Evolutionary conservation across 2,888 invertebrate species (phyloP).

Genomic region (Cyclophora punctaria): DNA sequence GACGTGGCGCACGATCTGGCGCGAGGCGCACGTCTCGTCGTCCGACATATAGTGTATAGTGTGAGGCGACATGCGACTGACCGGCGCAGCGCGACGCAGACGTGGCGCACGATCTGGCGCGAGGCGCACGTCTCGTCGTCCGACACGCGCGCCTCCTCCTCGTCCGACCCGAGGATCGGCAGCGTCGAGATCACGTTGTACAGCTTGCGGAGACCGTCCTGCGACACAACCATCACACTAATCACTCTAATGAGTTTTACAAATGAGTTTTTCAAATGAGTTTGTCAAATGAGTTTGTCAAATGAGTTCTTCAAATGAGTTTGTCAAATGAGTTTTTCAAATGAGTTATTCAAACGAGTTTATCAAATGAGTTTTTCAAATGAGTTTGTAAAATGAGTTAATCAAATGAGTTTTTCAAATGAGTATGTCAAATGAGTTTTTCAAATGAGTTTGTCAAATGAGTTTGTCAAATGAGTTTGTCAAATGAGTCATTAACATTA

Average conservation of each 20-base stretch:
- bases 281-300: no score
- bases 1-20: constrained; percentile 93
- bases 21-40: constrained; percentile 85
- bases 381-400: no score
- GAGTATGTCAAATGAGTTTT: no score
- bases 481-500: background rate
- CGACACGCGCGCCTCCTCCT: constrained; percentile 65
- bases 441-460: no score
- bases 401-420: no score
- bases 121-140: constrained; percentile 95
- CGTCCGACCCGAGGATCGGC: constrained; percentile 86
- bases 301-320: no score
- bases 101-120: constrained; percentile 91
- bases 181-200: constrained; percentile 95
- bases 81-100: constrained; percentile 89
- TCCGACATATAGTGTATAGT: no score
- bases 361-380: no score
- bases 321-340: no score
- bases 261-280: no score
- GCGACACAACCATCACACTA: background rate
- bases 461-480: background rate
- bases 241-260: no score
- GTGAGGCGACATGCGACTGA: constrained; percentile 7
- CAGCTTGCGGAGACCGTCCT: constrained; percentile 94
- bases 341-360: no score